Evolutionary conservation across 37 sponge, comb jelly and placozoan species (phyloP).

Genomic region (Theonella swinhoei): DNA sequence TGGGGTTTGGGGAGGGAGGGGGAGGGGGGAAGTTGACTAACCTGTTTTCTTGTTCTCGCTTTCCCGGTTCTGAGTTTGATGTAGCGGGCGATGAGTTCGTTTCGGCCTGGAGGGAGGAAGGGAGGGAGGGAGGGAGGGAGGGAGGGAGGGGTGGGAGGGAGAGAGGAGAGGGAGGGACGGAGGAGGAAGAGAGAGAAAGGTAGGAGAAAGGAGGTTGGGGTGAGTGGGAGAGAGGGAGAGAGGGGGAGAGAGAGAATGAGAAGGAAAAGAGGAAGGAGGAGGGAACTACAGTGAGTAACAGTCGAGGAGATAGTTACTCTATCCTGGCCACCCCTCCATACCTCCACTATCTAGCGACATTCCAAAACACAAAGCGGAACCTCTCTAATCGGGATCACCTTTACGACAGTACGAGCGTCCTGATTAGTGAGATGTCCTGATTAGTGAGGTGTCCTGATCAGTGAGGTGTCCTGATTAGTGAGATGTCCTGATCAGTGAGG

Average conservation of each 20-base stretch:
- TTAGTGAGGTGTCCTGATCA: too few relatives aligned
- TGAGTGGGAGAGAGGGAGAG: not conserved
- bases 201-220: not conserved
- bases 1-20: too few relatives aligned
- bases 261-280: too few relatives aligned
- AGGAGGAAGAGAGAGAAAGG: not conserved
- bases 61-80: constrained; percentile 96
- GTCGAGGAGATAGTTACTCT: not conserved
- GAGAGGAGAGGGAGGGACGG: not conserved
- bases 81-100: constrained; percentile 98
- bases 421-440: too few relatives aligned
- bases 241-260: not conserved
- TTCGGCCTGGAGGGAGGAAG: constrained; percentile 75
- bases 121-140: not conserved
- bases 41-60: constrained; percentile 94
- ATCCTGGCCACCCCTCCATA: not conserved
- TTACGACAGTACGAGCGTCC: too few relatives aligned
- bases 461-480: too few relatives aligned
- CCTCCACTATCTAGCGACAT: not conserved
- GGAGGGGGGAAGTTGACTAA: constrained; percentile 46
- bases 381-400: too few relatives aligned
- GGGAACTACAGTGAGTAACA: not conserved
- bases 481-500: too few relatives aligned
- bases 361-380: too few relatives aligned
- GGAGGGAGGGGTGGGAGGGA: not conserved